Conservation (phyloP, 2,888 invertebrate species). For the Phragmatobia fuliginosa region DNA sequence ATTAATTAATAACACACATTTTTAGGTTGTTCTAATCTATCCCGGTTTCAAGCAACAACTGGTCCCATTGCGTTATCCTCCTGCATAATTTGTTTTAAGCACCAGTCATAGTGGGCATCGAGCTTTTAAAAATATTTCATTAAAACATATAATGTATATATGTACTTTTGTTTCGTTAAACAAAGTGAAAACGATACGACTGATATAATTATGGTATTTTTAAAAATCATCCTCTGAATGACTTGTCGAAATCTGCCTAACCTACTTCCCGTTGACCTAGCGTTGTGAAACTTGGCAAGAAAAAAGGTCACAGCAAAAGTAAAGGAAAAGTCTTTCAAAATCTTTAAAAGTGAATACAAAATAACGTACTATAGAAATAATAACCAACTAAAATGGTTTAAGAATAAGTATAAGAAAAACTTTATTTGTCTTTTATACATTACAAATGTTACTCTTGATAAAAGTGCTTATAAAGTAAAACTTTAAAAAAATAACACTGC, state of each 20-base stretch:
- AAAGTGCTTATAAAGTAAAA: background rate
- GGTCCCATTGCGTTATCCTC: background rate
- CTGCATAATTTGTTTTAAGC: background rate
- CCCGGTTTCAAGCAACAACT: constrained; percentile 23
- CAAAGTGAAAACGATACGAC: background rate
- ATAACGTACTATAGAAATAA: background rate
- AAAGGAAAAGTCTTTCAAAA: background rate
- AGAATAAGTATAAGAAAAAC: no score
- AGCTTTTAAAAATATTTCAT: background rate
- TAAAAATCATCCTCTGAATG: background rate
- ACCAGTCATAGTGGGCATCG: background rate
- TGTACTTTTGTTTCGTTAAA: background rate
- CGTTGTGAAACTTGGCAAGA: background rate
- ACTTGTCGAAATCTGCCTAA: background rate
- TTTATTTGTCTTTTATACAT: no score
- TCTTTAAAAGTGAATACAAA: background rate
- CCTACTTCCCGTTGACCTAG: background rate
- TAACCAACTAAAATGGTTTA: no score
- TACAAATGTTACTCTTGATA: no score
- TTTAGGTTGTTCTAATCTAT: constrained; percentile 53
- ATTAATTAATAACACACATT: constrained; percentile 54
- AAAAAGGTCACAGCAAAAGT: background rate
- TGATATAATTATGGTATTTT: background rate
- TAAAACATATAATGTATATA: background rate
- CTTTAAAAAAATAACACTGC: background rate